These are phyloP conservation scores for Catostylus mosaicus DNA, from an alignment of 30 jellyfish, hydroid and myxozoan genomes.

Conservation along the genomic window DNA sequence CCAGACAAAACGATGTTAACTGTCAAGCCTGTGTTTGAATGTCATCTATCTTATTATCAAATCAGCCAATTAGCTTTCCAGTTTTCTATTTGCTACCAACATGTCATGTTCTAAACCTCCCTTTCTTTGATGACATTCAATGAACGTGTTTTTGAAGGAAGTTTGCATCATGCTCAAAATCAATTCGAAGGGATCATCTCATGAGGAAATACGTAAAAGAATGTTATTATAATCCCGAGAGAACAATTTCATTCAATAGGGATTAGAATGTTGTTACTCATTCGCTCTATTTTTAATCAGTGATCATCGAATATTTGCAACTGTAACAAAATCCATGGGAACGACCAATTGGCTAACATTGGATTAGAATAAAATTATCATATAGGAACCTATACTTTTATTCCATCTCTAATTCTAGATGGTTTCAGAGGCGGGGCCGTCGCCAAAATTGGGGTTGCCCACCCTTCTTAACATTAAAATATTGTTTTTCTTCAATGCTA, in stretches of 20 bases:
- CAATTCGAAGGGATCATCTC: constrained; percentile 17
- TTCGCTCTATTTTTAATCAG: constrained; percentile 23
- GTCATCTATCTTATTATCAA: no score
- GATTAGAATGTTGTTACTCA: constrained; percentile 18
- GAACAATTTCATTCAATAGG: constrained; percentile 42
- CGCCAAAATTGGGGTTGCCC: no score
- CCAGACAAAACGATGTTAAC: no score
- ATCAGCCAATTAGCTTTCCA: no score
- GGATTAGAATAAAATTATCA: no score
- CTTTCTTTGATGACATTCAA: not conserved
- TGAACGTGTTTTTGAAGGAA: constrained; percentile 9
- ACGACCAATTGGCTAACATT: no score
- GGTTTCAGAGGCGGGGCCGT: no score
- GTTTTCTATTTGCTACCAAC: not conserved
- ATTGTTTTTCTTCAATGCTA: no score
- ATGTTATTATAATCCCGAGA: constrained; percentile 26
- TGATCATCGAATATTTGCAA: not conserved
- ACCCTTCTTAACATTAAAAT: no score
- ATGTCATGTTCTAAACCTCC: not conserved
- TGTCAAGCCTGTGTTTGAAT: no score
- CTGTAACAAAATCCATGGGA: not conserved
- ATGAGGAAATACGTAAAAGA: constrained; percentile 44
- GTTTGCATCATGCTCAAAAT: constrained; percentile 2
- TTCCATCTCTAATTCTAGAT: no score
- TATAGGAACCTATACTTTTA: no score